Evolutionary conservation across 2,888 invertebrate genomes (phyloP).

Genomic region (Cinara cedri): DNA sequence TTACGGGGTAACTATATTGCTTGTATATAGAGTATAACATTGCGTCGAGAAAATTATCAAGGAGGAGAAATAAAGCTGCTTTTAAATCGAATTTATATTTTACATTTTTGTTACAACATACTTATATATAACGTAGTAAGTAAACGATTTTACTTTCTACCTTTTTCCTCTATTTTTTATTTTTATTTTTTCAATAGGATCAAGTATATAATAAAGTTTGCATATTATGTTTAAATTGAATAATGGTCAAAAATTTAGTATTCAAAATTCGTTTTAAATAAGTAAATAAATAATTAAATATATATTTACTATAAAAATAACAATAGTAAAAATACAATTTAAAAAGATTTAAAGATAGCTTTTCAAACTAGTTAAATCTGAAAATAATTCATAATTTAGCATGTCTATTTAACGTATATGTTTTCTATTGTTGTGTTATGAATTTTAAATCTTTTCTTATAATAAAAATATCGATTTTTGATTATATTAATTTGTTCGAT

Average conservation of each 20-base stretch:
- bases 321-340: too few species aligned
- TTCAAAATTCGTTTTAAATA: neutral
- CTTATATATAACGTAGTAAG: neutral
- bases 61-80: constrained; percentile 32
- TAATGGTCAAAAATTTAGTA: neutral
- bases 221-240: neutral
- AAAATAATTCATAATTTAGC: too few species aligned
- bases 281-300: too few species aligned
- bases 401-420: too few species aligned
- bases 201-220: neutral
- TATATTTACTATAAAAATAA: too few species aligned
- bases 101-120: constrained; percentile 23
- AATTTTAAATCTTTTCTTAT: too few species aligned
- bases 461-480: too few species aligned
- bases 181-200: neutral
- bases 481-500: too few species aligned
- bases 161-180: neutral
- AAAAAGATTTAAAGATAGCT: too few species aligned
- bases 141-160: constrained; percentile 19
- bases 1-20: constrained; percentile 1
- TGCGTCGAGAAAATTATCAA: constrained; percentile 31
- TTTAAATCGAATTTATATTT: constrained; percentile 47
- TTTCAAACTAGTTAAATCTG: too few species aligned
- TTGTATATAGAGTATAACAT: constrained; percentile 27
- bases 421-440: too few species aligned